Evolutionary conservation across 2,113 vertebrate species (phyloP), one percentile per base, ranked within the genome.

Genomic region (Cyanocitta stelleri): DNA sequence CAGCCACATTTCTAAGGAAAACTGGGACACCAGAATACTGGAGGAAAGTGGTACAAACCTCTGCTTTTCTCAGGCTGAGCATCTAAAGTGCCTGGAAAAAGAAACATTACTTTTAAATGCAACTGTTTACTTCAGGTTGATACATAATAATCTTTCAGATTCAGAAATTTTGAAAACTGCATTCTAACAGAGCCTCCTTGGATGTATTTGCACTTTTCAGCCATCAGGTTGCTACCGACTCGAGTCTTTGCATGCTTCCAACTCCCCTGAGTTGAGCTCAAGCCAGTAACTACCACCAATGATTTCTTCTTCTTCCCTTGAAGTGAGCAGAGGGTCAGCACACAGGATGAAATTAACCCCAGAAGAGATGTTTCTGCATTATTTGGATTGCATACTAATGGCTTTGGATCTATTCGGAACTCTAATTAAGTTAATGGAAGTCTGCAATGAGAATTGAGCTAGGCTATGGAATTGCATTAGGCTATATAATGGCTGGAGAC

Each of bases 361-460:
- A 13, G 62, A 96, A 85, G 89, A 94, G 88, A 91, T 80, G 81
- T 85, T 94, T 78, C 81, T 27, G 10, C 68, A 44, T 91, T 95
- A 95, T 85, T 88, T 90, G 95, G 71, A 89, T 89, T 93, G 90
- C 93, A 89, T 61, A 72, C 68, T 75, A 89, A 97, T 89, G 76
- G 91, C 90, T 97, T 97, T 73, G 79, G 79, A 82, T 95, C 94
- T 97, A 80, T 87, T 95, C 73, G 92, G 82, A 90, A 93, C 94
- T 77, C 88, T 95, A 93, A 90, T 87, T 84, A 95, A 93, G 73
- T 90, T 56, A 88, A 94, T 64, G 61, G 64, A 92, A 68, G 69
- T 92, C 80, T 92, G 87, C 89, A 90, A 44, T 12, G 54, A 94
- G 87, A 76, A 90, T 5, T 84, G 74, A 83, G 67, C 92, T 52